Evolutionary conservation across 2,888 invertebrate genomes (phyloP).

Genomic region (Chaitophorus viminalis): DNA sequence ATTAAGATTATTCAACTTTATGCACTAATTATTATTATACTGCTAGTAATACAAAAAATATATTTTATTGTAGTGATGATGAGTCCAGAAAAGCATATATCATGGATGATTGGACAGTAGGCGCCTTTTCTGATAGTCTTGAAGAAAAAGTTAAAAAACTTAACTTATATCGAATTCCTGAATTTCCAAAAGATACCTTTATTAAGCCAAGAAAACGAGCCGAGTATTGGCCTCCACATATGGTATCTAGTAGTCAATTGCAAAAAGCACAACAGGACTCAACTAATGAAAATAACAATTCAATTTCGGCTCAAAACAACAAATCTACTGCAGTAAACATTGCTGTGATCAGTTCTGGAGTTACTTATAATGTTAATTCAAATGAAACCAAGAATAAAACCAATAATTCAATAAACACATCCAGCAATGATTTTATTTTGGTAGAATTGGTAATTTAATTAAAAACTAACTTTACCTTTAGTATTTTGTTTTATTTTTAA

Average conservation of each 20-base stretch:
- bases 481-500: constrained; percentile 18
- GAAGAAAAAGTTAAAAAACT: constrained; percentile 57
- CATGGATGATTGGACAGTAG: constrained; percentile 53
- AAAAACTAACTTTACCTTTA: constrained; percentile 53
- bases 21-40: background rate
- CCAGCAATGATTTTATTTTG: constrained; percentile 63
- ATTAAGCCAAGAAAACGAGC: constrained; percentile 57
- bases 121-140: constrained; percentile 53
- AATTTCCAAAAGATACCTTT: constrained; percentile 49
- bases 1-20: background rate
- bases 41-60: constrained; percentile 12
- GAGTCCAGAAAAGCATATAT: constrained; percentile 36
- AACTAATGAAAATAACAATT: constrained; percentile 34
- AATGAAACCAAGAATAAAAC: constrained; percentile 35
- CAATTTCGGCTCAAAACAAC: constrained; percentile 20
- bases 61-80: constrained; percentile 37
- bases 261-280: constrained; percentile 16
- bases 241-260: constrained; percentile 53
- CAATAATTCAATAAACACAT: constrained; percentile 46
- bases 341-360: background rate
- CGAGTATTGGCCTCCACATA: constrained; percentile 44
- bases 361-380: constrained; percentile 28
- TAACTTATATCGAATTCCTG: constrained; percentile 51
- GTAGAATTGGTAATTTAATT: constrained; percentile 63
- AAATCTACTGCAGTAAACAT: background rate